Conservation (phyloP, 2,888 invertebrate species). For the Stictocephala bisonia region DNA sequence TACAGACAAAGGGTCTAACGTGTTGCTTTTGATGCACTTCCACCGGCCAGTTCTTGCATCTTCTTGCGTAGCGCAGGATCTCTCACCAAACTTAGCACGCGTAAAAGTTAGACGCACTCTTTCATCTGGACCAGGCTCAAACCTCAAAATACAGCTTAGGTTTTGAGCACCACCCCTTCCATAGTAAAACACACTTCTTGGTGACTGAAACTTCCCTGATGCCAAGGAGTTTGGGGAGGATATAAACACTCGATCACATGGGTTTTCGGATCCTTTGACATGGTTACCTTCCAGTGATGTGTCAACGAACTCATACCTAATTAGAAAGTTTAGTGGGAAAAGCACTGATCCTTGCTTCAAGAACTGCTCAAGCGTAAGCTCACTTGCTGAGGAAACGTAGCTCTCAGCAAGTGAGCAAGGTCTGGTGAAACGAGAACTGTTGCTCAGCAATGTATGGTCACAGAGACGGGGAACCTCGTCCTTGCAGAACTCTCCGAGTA, state of each 20-base stretch:
- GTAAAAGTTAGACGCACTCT: slow-evolving; percentile 76
- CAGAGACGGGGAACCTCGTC: slow-evolving; percentile 74
- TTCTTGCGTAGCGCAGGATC: slow-evolving; percentile 74
- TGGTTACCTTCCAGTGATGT: slow-evolving; percentile 75
- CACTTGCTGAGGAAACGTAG: slow-evolving; percentile 81
- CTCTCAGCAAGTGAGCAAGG: slow-evolving; percentile 79
- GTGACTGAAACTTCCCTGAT: slow-evolving; percentile 74
- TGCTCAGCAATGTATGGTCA: slow-evolving; percentile 78
- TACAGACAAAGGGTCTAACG: slow-evolving; percentile 64
- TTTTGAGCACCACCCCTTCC: slow-evolving; percentile 84
- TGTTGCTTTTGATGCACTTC: slow-evolving; percentile 73
- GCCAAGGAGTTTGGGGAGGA: slow-evolving; percentile 59
- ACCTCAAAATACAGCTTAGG: slow-evolving; percentile 79
- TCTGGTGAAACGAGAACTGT: slow-evolving; percentile 77
- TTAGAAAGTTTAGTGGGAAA: slow-evolving; percentile 80
- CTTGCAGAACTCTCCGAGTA: slow-evolving; percentile 81
- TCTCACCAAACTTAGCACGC: slow-evolving; percentile 72
- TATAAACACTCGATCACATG: slow-evolving; percentile 70
- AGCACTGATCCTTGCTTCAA: slow-evolving; percentile 82
- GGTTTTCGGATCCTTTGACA: slow-evolving; percentile 69
- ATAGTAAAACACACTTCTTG: slow-evolving; percentile 83
- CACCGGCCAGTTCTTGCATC: slow-evolving; percentile 74
- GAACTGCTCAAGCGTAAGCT: slow-evolving; percentile 80
- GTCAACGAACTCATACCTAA: slow-evolving; percentile 87
- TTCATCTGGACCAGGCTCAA: slow-evolving; percentile 77